Conservation (phyloP, 2,797 vertebrate genomes). For the Miichthys miiuy region DNA sequence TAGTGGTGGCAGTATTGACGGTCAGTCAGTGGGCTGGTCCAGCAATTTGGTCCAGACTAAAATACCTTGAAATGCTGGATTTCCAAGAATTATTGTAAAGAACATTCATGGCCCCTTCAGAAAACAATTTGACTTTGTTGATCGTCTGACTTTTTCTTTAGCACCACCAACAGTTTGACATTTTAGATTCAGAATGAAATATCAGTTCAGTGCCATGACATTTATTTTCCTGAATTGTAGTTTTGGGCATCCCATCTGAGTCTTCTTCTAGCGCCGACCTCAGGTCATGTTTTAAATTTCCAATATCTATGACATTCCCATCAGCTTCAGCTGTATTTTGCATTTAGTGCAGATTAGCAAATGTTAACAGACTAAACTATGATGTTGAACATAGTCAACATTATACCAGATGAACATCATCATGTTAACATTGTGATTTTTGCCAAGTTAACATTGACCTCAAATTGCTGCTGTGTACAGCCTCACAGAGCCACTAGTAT, state of each 20-base stretch:
- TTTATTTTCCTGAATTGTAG: neutral
- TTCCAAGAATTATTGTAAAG: neutral
- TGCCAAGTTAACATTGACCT: too few relatives aligned
- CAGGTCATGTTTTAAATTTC: neutral
- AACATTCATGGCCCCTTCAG: neutral
- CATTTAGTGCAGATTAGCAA: too few relatives aligned
- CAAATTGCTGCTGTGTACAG: too few relatives aligned
- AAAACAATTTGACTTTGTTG: neutral
- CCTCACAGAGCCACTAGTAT: too few relatives aligned
- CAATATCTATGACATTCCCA: neutral
- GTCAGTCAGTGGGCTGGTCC: neutral
- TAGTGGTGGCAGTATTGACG: neutral
- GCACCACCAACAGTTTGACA: neutral
- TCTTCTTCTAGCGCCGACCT: neutral
- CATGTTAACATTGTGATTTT: too few relatives aligned
- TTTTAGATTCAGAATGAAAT: neutral
- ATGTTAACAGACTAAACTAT: too few relatives aligned
- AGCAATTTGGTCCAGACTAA: neutral
- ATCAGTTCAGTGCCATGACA: neutral
- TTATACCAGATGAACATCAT: too few relatives aligned
- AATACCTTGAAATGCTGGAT: neutral
- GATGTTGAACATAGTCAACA: too few relatives aligned
- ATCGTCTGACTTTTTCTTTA: neutral
- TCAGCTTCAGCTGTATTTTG: too few relatives aligned
- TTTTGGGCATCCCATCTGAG: neutral